Evolutionary conservation across 2,797 vertebrate species (phyloP).

Genomic region (Sus cebifrons): DNA sequence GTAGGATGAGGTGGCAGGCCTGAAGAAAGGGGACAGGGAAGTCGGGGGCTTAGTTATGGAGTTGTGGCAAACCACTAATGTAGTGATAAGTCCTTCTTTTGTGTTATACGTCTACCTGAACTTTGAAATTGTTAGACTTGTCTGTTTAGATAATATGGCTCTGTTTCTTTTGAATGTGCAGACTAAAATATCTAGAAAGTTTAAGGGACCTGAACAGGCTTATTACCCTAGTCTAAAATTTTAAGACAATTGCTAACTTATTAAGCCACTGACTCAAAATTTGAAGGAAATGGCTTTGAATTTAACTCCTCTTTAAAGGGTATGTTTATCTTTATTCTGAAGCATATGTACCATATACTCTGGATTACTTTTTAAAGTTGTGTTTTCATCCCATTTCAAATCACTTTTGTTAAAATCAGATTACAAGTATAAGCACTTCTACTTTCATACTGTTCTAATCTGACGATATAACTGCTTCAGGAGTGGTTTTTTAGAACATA

Average conservation of each 20-base stretch:
- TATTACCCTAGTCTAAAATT: neutral
- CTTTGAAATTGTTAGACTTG: conserved; percentile 70
- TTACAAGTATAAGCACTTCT: neutral
- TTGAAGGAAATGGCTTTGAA: conserved; percentile 30
- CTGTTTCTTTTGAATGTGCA: conserved; percentile 60
- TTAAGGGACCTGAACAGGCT: neutral
- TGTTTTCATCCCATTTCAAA: neutral
- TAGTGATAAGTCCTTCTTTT: conserved; percentile 71
- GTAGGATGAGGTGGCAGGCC: conserved; percentile 56
- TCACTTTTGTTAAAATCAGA: neutral
- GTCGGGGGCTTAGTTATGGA: conserved; percentile 47
- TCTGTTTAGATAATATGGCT: conserved; percentile 66
- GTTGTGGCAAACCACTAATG: conserved; percentile 74
- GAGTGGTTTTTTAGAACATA: neutral
- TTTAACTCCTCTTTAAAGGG: conserved; percentile 16
- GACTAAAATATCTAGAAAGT: conserved; percentile 33
- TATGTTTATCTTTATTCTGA: conserved; percentile 24
- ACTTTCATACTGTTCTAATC: neutral
- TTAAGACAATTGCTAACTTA: conserved; percentile 25
- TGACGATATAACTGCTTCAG: conserved; percentile 46
- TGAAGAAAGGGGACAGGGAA: conserved; percentile 63
- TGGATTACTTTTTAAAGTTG: neutral
- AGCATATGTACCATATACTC: neutral
- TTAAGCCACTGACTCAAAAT: conserved; percentile 20
- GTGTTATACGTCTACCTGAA: conserved; percentile 42